Evolutionary conservation across 1,140 invertebrate genomes (phyloP), one percentile per base, ranked within the genome.

Genomic region (Octopus bimaculoides): DNA sequence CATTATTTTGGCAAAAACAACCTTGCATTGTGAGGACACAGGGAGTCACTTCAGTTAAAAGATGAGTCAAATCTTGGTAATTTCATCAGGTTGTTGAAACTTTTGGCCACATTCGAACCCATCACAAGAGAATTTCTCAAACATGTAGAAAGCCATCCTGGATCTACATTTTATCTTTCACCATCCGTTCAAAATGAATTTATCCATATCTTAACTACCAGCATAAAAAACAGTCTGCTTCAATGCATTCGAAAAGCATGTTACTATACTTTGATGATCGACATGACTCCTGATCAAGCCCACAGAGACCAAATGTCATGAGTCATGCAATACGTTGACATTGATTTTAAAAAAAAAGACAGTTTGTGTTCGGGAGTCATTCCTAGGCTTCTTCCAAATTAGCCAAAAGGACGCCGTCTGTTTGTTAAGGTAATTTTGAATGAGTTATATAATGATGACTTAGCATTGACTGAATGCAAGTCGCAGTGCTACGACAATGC

Each of bases 391-490:
- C 61, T 10, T n/a, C 61, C 61, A 10, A 66, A 9, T 66, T 66
- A n/a, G n/a, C 9, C 9, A 66, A n/a, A 10, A 66, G n/a, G 61
- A 66, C n/a, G 61, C 61, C 9, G 61, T n/a, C 61, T 10, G 61
- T 66, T 66, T 66, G 61, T 66, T n/a, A n/a, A 66, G 9, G n/a
- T 66, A 66, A 66, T 66, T 66, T 66, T 66, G 61, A 66, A 66
- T 9, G 61, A 66, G n/a, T 66, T 66, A n/a, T 9, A 66, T 10
- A n/a, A 66, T 66, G 61, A 66, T 66, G 61, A n/a, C 61, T n/a
- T 66, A 10, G 61, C 61, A 66, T n/a, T 66, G 61, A 66, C 9
- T 66, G n/a, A 66, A 10, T 66, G 61, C 61, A 66, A 66, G 61
- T 9, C 61, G n/a, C 61, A 66, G n/a, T 66, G 61, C n/a, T 66